Evolutionary conservation across 1,140 invertebrate species (phyloP), one percentile per base, ranked within the genome.

Genomic region (Drosophila jambulina): DNA sequence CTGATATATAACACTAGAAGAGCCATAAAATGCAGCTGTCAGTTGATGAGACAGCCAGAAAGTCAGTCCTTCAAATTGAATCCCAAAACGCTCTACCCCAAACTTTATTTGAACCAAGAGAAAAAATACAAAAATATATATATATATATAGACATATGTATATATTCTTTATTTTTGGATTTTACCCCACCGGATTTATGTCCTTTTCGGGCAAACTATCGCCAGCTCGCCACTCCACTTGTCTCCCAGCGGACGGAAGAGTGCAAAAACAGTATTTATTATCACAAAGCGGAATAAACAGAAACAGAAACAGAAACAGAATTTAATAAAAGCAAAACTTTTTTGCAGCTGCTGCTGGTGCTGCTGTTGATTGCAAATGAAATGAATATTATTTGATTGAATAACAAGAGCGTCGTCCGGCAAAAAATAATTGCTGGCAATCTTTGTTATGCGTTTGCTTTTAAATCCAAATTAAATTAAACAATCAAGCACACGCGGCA

Each of bases 391-490:
- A 72, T 72, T 72, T 72, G 69, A 72, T 72, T 72, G 69, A 72
- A 72, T 72, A 71, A 72, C 43, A 70, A 71, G 68, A 59, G 68
- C 45, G n/a, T 38, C 53, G 53, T 25, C 53, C 21, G 67, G 53
- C 53, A 71, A 72, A 72, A 72, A 71, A 72, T 72, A 72, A 72
- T 72, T 71, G 67, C 67, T 42, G 45, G 69, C 67, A 72, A 72
- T 72, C 69, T 75, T 84, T 83, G 78, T 76, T 77, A 77, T 77
- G 81, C 72, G 71, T 68, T 56, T 85, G 78, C 78, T 81, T 81
- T 84, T 85, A 85, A 85, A 84, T 84, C 79, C 83, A 84, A 84
- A 85, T 84, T 85, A 85, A 84, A 84, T 84, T 85, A 85, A 85
- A 85, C 58, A 62, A 69, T 53, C 70, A 79, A 67, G 67, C 71